Evolutionary conservation across 2,113 vertebrate species (phyloP).

Genomic region (Bubo blakistoni): DNA sequence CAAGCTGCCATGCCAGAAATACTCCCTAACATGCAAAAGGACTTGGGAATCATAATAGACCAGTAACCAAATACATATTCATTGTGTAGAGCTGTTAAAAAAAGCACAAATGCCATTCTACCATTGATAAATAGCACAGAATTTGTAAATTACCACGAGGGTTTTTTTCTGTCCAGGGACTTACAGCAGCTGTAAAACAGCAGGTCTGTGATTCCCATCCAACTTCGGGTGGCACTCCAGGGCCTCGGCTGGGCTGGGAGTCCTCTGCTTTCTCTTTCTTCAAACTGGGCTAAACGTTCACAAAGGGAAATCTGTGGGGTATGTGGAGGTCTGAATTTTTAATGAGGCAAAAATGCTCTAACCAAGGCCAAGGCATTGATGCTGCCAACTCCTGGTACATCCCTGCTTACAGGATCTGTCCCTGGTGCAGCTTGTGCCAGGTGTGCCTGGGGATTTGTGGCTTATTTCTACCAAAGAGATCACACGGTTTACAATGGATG

Average conservation of each 20-base stretch:
- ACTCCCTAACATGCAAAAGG: too few species aligned
- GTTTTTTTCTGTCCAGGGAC: too few species aligned
- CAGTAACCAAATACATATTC: too few species aligned
- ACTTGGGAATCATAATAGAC: neutral
- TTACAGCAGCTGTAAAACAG: neutral
- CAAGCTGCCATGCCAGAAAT: neutral
- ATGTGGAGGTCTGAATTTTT: neutral
- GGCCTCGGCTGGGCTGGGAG: rapidly evolving
- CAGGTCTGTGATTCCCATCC: rapidly evolving
- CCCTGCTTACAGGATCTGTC: neutral
- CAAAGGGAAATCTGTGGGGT: rapidly evolving
- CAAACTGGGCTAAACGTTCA: neutral
- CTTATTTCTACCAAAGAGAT: neutral
- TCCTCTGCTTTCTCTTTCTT: rapidly evolving
- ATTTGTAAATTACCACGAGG: neutral
- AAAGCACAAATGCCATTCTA: neutral
- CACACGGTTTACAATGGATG: rapidly evolving
- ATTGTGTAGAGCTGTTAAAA: neutral
- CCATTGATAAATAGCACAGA: neutral
- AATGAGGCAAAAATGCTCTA: neutral
- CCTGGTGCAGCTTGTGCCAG: too few species aligned
- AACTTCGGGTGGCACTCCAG: neutral
- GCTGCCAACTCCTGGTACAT: neutral
- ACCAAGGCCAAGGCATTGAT: neutral
- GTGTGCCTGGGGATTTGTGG: neutral